Percentiles rank a stretch among this genome's conserved stretches.
Conservation (phyloP, 2,113 vertebrate species). For the Proteles cristata region DNA sequence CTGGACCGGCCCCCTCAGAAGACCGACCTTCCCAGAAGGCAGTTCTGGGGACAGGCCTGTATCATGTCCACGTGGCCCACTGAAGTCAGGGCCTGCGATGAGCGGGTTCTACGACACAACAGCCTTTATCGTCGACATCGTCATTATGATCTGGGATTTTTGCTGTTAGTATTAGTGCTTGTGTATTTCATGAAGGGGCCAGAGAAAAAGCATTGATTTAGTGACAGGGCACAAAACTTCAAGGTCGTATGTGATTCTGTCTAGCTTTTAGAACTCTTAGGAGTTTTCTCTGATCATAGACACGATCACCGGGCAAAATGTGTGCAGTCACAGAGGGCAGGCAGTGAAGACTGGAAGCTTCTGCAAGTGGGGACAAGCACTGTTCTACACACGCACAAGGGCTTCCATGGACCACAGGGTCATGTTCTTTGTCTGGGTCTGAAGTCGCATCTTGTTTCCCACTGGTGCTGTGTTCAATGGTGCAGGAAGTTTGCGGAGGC, state of each 20-base stretch:
- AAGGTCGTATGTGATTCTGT: fast-evolving
- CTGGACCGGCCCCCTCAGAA: not conserved
- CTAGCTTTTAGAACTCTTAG: not conserved
- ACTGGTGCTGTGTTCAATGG: too few relatives aligned
- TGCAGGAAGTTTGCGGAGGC: not conserved
- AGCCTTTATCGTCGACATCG: not conserved
- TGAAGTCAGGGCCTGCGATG: too few relatives aligned
- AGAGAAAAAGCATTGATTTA: not conserved
- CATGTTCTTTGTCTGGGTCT: fast-evolving
- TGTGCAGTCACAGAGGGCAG: not conserved
- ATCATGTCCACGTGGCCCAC: too few relatives aligned
- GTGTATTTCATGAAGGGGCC: not conserved
- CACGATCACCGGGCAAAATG: not conserved
- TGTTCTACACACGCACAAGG: too few relatives aligned
- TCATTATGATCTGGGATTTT: not conserved
- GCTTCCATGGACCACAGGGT: too few relatives aligned
- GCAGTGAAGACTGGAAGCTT: not conserved
- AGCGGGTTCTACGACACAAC: fast-evolving
- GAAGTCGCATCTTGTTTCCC: not conserved
- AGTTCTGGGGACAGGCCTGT: not conserved
- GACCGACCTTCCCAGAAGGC: not conserved
- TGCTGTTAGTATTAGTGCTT: not conserved
- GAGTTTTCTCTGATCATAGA: not conserved
- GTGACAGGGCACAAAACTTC: not conserved
- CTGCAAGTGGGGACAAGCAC: too few relatives aligned